Base-by-base conservation (phyloP, 2,888 invertebrate species). In the Deilephila elpenor region DNA sequence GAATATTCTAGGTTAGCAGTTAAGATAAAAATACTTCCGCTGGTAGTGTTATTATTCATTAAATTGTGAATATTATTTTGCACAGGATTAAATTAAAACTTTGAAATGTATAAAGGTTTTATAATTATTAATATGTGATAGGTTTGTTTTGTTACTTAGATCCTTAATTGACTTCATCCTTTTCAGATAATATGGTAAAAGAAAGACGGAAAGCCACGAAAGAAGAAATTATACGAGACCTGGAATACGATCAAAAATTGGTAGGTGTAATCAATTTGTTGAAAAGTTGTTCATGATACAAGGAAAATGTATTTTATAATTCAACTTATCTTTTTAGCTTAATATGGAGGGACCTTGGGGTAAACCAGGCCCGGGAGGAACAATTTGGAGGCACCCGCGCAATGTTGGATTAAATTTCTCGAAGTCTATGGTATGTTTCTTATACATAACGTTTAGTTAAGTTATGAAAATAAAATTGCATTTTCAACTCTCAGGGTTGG, bases 331-430 rank as follows among this genome's bases (percentile, higher is more conserved):
- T 59, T 91, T 91, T 80, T 85, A 95, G 93, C 89, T 93, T 79
- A 86, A 88, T 3, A 87, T 92, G 86, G 91, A 89, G 53, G 92
- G 92, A 70, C 96, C 96, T 37, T 97, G 96, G 96, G 96, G 96
- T 74, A 96, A 93, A 82, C 96, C 95, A 29, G 96, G 97, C 77
- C 97, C 97, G 70, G 97, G 97, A 73, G 97, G 97, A 77, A 93
- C 95, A 73, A 95, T 96, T 78, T 97, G 97, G 97, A 95, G 97
- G 85, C 96, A 96, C 90, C 97, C 97, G 76, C 95, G 96, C 83
- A 93, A 96, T 86, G 95, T 97, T 83, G 97, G 97, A 84, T 91
- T 96, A 81, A 96, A 96, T 90, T 97, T 97, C 94, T 96, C 96
- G 82, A 96, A 96, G 88, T 97, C 97, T 80, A 95, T 97, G 97